Evolutionary conservation across 1,140 invertebrate genomes (phyloP), one percentile per base, ranked within the genome.

Genomic region (Arion vulgaris): DNA sequence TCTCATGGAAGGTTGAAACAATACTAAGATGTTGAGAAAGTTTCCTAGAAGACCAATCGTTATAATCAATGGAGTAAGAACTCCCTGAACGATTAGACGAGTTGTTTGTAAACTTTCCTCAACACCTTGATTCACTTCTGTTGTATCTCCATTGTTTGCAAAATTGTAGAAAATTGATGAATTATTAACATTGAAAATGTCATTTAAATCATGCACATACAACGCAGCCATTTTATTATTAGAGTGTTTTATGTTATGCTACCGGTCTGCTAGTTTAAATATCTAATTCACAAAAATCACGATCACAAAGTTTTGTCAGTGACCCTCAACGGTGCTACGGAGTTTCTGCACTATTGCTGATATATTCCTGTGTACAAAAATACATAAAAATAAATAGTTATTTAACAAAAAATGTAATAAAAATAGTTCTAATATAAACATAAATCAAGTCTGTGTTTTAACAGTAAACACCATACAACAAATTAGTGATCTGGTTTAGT

Each of bases 1-100:
- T 81, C 95, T 91, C 95, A 96, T 96, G 66, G 94, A 94, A 83
- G 95, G 93, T 83, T 95, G 93, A 74, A 95, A 95, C 83, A 96
- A 93, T 73, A 90, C 89, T 15, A 89, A 75, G 26, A 89, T 88
- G 81, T 89, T 90, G 5, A 89, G 86, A 13, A 87, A 45, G 80
- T 90, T 90, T n/a, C 89, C 88, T 19, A 88, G 77, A 53, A 90
- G 81, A 28, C 89, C 89, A 26, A 85, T 74, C 26, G 83, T 83
- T 0, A 87, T 87, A 28, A 96, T 95, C 76, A 90, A 74, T 17
- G 90, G 89, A 1, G 86, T 86, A 23, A 90, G 72, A 41, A 89
- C 86, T 7, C 75, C 86, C 71, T 89, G 86, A 1, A 88, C 88
- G 17, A 90, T 71, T 53, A 89, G 83, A 13, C 89, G 74, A 0